These are phyloP conservation scores for Protophormia terraenovae DNA, from an alignment of 2,888 invertebrate genomes.

Conservation along the genomic window DNA sequence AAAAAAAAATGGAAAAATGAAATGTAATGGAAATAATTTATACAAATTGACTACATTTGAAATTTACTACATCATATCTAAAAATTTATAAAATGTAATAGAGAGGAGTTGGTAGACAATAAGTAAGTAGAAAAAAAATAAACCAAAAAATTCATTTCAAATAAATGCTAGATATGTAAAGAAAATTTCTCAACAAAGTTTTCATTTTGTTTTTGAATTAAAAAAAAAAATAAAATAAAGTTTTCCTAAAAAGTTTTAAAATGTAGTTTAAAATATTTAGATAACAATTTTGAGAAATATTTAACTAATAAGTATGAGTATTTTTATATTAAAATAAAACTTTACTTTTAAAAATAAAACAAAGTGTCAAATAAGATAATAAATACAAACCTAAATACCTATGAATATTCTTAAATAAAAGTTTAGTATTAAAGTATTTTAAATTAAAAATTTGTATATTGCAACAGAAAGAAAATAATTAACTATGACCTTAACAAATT, in stretches of 20 bases:
- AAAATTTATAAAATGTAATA: constrained; percentile 1
- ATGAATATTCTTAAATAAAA: no score
- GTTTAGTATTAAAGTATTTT: no score
- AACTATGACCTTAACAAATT: no score
- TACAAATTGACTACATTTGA: constrained; percentile 52
- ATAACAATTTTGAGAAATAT: neutral
- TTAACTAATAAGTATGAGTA: neutral
- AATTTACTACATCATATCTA: constrained; percentile 32
- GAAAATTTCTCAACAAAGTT: neutral
- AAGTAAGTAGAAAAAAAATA: neutral
- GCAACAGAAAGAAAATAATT: no score
- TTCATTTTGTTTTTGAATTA: neutral
- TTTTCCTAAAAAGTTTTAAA: neutral
- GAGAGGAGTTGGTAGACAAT: neutral
- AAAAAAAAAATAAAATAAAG: neutral
- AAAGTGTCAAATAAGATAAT: no score
- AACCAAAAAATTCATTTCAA: neutral
- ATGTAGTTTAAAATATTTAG: constrained; percentile 11
- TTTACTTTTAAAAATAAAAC: neutral
- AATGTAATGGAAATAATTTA: constrained; percentile 60
- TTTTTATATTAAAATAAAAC: constrained; percentile 1
- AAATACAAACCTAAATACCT: no score
- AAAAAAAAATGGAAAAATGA: constrained; percentile 21
- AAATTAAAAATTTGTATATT: no score
- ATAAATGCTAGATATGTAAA: neutral